A percentile compares a stretch with the other conserved stretches of the same genome.
Conservation (phyloP, 2,888 invertebrate species). For the Ectemnius cavifrons region DNA sequence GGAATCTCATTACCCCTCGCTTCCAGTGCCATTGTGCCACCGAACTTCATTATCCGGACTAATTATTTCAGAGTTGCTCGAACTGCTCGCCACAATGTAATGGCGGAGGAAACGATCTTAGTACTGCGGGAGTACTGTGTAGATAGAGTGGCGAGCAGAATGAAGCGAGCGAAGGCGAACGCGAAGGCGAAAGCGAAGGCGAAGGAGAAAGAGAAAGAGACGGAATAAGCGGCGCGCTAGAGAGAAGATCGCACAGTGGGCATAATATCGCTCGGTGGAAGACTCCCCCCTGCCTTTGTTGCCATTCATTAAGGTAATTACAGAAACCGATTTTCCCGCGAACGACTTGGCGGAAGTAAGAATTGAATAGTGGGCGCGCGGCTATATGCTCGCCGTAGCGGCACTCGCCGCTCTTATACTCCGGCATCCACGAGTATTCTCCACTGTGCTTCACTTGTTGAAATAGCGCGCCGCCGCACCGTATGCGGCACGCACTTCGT, state of each 20-base stretch:
- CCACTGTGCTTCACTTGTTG: too few relatives aligned
- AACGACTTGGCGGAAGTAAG: conserved; percentile 47
- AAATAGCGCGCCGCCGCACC: too few relatives aligned
- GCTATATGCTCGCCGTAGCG: too few relatives aligned
- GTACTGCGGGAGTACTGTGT: conserved; percentile 43
- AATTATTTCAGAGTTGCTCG: conserved; percentile 76
- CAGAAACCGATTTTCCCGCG: conserved; percentile 63
- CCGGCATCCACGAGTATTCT: too few relatives aligned
- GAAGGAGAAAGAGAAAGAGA: conserved; percentile 38
- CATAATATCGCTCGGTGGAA: conserved; percentile 62
- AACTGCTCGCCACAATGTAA: conserved; percentile 74
- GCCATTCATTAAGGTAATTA: conserved; percentile 71
- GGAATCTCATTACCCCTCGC: conserved; percentile 70
- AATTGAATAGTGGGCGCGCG: conserved; percentile 45
- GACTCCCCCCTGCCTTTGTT: conserved; percentile 58
- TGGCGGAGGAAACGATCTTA: conserved; percentile 70
- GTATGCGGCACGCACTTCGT: too few relatives aligned
- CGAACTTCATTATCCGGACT: conserved; percentile 74
- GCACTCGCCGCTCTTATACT: too few relatives aligned
- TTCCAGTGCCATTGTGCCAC: conserved; percentile 68
- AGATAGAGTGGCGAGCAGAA: conserved; percentile 39
- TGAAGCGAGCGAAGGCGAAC: conserved; percentile 37
- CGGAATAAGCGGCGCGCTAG: conserved; percentile 14
- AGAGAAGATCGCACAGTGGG: conserved; percentile 43
- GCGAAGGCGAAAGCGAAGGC: conserved; percentile 14